These are phyloP conservation scores for Suricata suricatta DNA, from an alignment of 2,113 vertebrate species.

Conservation along the genomic window DNA sequence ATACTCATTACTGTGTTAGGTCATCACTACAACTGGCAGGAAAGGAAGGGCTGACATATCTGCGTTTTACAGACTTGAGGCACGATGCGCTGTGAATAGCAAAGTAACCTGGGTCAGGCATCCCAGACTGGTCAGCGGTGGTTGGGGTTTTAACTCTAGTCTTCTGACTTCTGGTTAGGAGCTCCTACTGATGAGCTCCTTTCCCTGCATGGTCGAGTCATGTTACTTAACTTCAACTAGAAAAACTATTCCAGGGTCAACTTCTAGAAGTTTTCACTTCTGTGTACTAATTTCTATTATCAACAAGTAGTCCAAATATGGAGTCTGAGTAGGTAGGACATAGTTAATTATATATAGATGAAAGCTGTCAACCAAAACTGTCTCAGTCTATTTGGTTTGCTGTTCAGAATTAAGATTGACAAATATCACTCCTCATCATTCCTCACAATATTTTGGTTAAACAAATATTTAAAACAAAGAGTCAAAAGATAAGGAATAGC, in stretches of 20 bases:
- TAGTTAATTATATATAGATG: neutral
- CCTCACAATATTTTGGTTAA: neutral
- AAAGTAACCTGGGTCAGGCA: neutral
- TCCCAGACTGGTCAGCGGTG: neutral
- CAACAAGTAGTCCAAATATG: neutral
- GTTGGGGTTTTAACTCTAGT: neutral
- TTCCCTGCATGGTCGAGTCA: neutral
- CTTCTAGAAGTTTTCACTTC: neutral
- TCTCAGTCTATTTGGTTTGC: neutral
- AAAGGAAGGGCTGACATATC: neutral
- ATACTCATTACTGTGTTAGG: neutral
- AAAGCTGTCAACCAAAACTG: slow-evolving; percentile 21
- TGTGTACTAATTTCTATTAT: neutral
- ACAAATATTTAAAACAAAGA: neutral
- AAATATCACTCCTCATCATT: neutral
- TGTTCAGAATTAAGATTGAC: slow-evolving; percentile 6
- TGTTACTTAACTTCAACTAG: neutral
- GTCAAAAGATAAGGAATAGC: neutral
- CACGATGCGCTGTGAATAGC: neutral
- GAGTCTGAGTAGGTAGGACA: neutral
- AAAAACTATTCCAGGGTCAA: neutral
- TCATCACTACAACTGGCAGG: neutral
- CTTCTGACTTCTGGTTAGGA: neutral
- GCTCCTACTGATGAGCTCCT: neutral
- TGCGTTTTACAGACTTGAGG: neutral